These are phyloP conservation scores for Lapara coniferarum DNA, from an alignment of 2,888 invertebrate genomes.

Conservation along the genomic window DNA sequence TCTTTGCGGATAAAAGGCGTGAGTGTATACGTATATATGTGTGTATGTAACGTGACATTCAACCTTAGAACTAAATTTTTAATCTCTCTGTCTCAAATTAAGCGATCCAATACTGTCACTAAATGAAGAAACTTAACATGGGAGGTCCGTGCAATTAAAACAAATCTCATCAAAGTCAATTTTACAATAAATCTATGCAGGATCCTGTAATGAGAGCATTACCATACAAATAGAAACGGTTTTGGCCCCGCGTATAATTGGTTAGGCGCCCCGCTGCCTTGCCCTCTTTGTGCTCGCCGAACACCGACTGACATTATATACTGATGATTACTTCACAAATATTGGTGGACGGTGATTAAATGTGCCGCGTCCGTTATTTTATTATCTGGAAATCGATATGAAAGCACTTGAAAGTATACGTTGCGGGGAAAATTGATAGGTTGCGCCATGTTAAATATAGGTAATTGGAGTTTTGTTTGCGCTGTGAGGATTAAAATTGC, in stretches of 20 bases:
- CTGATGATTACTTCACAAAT: conserved; percentile 65
- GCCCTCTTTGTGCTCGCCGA: conserved; percentile 64
- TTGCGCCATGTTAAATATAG: not conserved
- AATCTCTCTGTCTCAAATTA: not conserved
- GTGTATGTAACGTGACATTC: no score
- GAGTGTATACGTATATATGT: no score
- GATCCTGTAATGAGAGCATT: conserved; percentile 78
- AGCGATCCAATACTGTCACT: not conserved
- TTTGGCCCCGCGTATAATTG: conserved; percentile 71
- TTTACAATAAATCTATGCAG: conserved; percentile 41
- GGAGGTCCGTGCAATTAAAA: conserved; percentile 31
- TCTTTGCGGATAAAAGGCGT: no score
- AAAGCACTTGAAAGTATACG: conserved; percentile 9
- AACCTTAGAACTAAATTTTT: no score
- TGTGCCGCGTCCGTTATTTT: conserved; percentile 50
- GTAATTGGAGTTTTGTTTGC: not conserved
- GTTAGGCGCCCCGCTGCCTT: conserved; percentile 74
- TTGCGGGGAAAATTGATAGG: conserved; percentile 17
- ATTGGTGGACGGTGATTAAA: conserved; percentile 63
- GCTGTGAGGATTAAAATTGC: not conserved
- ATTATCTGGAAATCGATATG: conserved; percentile 35
- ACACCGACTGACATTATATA: conserved; percentile 37
- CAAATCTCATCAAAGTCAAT: conserved; percentile 25
- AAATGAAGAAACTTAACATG: conserved; percentile 25
- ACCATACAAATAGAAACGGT: conserved; percentile 81